Base-by-base conservation (phyloP, 2,888 invertebrate species). In the Masnerella sp. region DNA sequence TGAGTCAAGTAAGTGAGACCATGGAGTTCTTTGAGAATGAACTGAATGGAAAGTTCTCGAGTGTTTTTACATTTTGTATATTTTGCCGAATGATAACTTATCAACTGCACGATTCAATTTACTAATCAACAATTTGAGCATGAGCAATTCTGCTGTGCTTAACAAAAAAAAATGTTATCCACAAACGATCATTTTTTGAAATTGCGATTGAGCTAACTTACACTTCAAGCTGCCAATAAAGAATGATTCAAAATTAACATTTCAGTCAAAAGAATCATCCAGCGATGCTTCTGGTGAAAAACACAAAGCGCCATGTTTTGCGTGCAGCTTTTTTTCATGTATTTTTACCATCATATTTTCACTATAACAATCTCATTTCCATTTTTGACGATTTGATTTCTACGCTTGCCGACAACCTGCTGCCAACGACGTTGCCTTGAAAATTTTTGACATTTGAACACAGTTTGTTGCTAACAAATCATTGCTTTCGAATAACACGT, bases 1-100 rank as follows among this genome's bases (percentile, higher is more conserved):
- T 81, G 83, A 83, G 81, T 78, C 86, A 87, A 85, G 87, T 87
- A 87, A 87, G 87, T 87, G 80, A 78, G 81, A 72, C 77, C 80
- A 72, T 75, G 81, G 79, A 80, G 78, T 81, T 80, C 73, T 82
- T 82, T 79, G 77, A 74, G 78, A 83, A 80, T 82, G 78, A 80
- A 76, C 77, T 78, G 83, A 82, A 84, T 82, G 82, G 79, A 72
- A 75, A 77, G 73, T 79, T 79, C 74, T 79, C 74, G 75, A 79
- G 74, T 65, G 76, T 77, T 77, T 76, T 76, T 69, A 64, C 72
- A 70, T 77, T 65, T 70, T 76, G 75, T 74, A 59, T 67, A 74
- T 73, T 70, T 74, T 76, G 78, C 77, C 76, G 72, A 78, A 74
- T 76, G 65, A 61, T 40, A 64, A 64, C 32, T 62, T 56, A 58